A percentile compares a stretch with the other conserved stretches of the same genome.
These are phyloP conservation scores for Crypturellus undulatus DNA, from an alignment of 2,113 vertebrate species.

Conservation along the genomic window DNA sequence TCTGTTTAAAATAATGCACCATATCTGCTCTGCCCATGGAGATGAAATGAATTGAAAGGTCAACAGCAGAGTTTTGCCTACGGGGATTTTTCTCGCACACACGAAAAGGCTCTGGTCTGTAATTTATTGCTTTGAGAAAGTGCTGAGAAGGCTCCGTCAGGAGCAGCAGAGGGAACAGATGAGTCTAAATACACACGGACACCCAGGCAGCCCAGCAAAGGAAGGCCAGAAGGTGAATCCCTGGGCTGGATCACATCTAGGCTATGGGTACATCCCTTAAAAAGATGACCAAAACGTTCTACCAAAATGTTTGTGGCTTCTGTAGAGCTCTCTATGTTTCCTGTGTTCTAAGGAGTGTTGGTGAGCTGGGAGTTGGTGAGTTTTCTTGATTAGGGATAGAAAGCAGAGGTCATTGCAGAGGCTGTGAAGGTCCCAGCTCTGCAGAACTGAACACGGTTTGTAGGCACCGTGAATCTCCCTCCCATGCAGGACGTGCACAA, in stretches of 20 bases:
- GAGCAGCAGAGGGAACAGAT: background rate
- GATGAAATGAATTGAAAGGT: conserved; percentile 9
- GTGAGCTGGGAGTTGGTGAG: background rate
- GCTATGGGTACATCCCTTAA: background rate
- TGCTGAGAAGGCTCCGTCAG: background rate
- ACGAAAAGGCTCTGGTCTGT: background rate
- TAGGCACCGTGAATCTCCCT: background rate
- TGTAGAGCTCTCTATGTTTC: rapidly evolving
- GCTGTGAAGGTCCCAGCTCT: rapidly evolving
- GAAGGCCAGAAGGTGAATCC: background rate
- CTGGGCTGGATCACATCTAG: rapidly evolving
- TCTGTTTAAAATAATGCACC: background rate
- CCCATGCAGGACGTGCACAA: rapidly evolving
- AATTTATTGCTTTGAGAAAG: conserved; percentile 12
- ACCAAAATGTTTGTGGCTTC: background rate
- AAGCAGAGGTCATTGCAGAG: background rate
- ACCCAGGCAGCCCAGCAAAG: background rate
- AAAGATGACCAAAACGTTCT: background rate
- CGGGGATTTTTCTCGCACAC: background rate
- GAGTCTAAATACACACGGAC: background rate
- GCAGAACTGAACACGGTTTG: background rate
- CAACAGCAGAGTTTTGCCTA: background rate
- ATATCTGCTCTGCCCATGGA: background rate
- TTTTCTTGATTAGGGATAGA: no score
- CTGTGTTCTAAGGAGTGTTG: background rate